phyloP scores from a whole-genome alignment of 1,140 invertebrate genomes.

The Aphaenogaster rudis region DNA sequence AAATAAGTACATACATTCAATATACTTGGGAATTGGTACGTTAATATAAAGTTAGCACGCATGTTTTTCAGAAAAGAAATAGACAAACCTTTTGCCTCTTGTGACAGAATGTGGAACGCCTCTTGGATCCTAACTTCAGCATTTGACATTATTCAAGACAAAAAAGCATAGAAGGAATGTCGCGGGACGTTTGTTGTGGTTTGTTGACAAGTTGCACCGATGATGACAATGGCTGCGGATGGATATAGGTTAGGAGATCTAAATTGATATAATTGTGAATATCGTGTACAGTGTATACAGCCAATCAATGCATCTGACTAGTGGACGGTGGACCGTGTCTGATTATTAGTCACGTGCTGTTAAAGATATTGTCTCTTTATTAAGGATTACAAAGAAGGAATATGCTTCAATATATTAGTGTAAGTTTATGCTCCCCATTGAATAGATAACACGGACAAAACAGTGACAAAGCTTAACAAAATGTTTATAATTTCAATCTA shows the following conservation, averaged over 20 bases:
- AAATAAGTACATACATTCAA: neutral
- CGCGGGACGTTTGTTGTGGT: neutral
- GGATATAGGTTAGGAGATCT: neutral
- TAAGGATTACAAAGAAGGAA: neutral
- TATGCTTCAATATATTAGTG: neutral
- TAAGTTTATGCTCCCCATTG: neutral
- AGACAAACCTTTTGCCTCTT: constrained; percentile 42
- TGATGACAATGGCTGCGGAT: too few species aligned
- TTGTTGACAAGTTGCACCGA: neutral
- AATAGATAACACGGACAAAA: neutral
- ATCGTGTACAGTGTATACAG: neutral
- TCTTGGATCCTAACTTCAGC: neutral
- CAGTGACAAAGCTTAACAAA: neutral
- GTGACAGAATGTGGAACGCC: constrained; percentile 13
- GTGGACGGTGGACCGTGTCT: neutral
- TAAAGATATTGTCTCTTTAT: neutral
- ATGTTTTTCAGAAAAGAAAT: neutral
- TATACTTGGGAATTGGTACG: too few species aligned
- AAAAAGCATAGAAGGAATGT: neutral
- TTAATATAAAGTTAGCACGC: neutral
- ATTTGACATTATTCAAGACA: neutral
- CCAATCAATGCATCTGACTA: neutral
- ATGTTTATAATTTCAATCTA: neutral
- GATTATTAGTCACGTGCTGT: constrained; percentile 35
- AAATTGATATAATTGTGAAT: neutral